Conservation (phyloP, 2,113 vertebrate genomes). For the Vulpes vulpes region DNA sequence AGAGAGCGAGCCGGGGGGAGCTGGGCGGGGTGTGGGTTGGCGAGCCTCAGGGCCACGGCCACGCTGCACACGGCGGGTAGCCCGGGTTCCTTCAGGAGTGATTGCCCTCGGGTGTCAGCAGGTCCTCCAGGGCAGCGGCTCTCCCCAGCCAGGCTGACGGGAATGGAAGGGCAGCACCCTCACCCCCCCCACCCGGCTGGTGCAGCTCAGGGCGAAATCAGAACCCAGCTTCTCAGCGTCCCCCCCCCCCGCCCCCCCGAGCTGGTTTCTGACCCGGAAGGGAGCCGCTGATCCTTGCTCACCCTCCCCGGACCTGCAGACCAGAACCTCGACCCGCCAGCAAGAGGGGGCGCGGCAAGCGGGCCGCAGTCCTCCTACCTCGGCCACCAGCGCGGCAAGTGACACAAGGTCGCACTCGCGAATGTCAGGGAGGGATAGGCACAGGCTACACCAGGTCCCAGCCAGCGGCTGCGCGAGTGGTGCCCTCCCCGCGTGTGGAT, state of each 20-base stretch:
- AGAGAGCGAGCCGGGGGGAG: no score
- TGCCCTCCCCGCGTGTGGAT: no score
- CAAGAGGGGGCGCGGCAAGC: background rate
- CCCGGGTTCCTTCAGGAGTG: background rate
- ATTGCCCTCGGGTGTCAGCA: background rate
- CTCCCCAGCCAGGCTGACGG: background rate
- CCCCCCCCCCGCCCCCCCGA: background rate
- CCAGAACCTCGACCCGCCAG: background rate
- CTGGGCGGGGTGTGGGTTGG: no score
- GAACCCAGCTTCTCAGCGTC: background rate
- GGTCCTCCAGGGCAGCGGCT: background rate
- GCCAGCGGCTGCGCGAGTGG: no score
- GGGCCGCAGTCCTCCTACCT: background rate
- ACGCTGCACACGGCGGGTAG: rapidly evolving
- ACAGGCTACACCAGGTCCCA: no score
- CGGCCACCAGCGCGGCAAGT: rapidly evolving
- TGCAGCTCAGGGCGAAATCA: background rate
- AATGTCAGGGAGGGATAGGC: background rate
- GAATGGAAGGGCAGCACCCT: background rate
- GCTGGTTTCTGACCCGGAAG: background rate
- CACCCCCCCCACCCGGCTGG: background rate
- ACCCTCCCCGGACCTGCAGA: background rate
- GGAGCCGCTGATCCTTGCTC: background rate
- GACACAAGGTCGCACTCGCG: background rate
- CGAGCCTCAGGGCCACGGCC: no score